Conservation (phyloP, 2,888 invertebrate species). For the Yponomeuta cagnagella region DNA sequence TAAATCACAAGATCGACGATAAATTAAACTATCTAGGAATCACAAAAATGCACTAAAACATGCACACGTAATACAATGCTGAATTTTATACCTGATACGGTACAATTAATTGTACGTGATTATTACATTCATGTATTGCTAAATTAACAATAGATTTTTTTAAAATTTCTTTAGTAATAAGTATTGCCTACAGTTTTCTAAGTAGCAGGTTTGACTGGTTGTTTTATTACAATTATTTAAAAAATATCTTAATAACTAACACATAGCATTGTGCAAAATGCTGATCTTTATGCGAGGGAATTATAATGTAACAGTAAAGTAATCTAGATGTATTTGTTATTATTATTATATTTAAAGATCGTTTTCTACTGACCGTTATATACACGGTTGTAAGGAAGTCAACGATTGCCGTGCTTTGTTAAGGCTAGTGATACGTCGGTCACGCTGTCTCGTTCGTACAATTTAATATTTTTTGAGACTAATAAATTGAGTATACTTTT, state of each 20-base stretch:
- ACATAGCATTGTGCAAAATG: slow-evolving; percentile 31
- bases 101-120: slow-evolving; percentile 54
- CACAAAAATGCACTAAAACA: slow-evolving; percentile 76
- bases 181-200: slow-evolving; percentile 54
- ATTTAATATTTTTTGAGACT: too few species aligned
- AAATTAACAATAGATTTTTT: slow-evolving; percentile 28
- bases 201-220: slow-evolving; percentile 25
- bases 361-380: slow-evolving; percentile 12
- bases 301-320: slow-evolving; percentile 11
- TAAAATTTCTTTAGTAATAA: slow-evolving; percentile 33
- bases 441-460: too few species aligned
- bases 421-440: too few species aligned
- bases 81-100: slow-evolving; percentile 64
- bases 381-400: slow-evolving; percentile 21
- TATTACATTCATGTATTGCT: slow-evolving; percentile 47
- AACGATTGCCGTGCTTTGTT: slow-evolving; percentile 11
- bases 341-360: neutral
- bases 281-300: slow-evolving; percentile 23
- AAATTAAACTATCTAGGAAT: slow-evolving; percentile 75
- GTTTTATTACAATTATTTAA: neutral
- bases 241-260: slow-evolving; percentile 8
- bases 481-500: too few species aligned
- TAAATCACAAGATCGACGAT: slow-evolving; percentile 75
- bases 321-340: slow-evolving; percentile 8
- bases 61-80: slow-evolving; percentile 63